Base-by-base conservation (phyloP, 1,140 invertebrate species). In the Zaprionus taronus region DNA sequence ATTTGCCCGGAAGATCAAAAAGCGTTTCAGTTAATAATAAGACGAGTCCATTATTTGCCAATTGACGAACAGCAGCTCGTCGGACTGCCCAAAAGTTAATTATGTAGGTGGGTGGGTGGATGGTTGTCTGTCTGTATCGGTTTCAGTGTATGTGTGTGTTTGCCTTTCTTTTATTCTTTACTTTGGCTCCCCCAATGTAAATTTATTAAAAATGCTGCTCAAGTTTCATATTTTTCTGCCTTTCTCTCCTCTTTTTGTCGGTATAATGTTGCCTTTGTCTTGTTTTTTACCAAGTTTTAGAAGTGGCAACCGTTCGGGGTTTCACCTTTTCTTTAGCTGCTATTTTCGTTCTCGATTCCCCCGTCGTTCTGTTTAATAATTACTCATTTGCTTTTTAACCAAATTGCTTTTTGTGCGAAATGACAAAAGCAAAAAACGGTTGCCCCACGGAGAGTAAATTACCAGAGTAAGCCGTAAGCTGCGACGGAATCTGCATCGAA, bases 1-100 rank as follows among this genome's bases (percentile, higher is more conserved):
- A 87, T 89, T 89, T 80, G 74, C 58, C 72, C 14, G 67, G 34
- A 69, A 83, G 83, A 89, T 87, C 83, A 87, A 87, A 87, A 87
- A 78, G 77, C 70, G 56, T n/a, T 83, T 78, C 73, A 89, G 77
- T 87, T 87, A 80, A 89, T 87, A 83, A 83, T 56, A 67, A 60
- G 67, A 67, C 67, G 55, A 67, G 80, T 87, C 73, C 78, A 87
- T 87, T 87, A 87, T 81, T 83, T 73, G 72, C 63, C 77, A 85
- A 86, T 83, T 86, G 83, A 73, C 72, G 77, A 20, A 15, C 26
- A 41, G n/a, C 36, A 34, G 20, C 47, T 5, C 6, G 1, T 17
- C n/a, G 41, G 41, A 17, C n/a, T 12, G 20, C 12, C 20, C 5
- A 36, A 49, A 55, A 65, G 55, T 24, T 76, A 72, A 76, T 76